A percentile compares a stretch with the other conserved stretches of the same genome.
phyloP scores from a whole-genome alignment of 1,140 invertebrate species.

The Chlorops oryzae region DNA sequence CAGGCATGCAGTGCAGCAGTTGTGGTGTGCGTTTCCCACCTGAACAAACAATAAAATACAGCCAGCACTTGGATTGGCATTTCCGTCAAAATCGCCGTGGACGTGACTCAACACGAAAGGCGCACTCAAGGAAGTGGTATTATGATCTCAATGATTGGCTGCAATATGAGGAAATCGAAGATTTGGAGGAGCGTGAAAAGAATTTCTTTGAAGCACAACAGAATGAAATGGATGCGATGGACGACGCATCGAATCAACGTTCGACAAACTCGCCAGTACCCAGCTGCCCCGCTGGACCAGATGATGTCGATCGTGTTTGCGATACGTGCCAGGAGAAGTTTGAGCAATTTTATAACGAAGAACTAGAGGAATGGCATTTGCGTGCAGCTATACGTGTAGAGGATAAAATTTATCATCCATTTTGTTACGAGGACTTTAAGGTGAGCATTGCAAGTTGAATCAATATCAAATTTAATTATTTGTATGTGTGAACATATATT shows the following conservation, averaged over 20 bases:
- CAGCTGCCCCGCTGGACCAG: slow-evolving; percentile 47
- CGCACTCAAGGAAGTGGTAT: slow-evolving; percentile 80
- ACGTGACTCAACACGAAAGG: slow-evolving; percentile 74
- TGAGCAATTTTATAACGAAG: slow-evolving; percentile 91
- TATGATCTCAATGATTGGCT: slow-evolving; percentile 89
- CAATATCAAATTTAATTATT: neutral
- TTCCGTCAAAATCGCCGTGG: slow-evolving; percentile 87
- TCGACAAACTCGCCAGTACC: slow-evolving; percentile 36
- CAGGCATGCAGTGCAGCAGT: slow-evolving; percentile 89
- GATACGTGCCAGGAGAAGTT: slow-evolving; percentile 86
- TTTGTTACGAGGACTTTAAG: slow-evolving; percentile 86
- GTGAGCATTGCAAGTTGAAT: slow-evolving; percentile 50
- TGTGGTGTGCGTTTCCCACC: slow-evolving; percentile 87
- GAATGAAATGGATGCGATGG: slow-evolving; percentile 50
- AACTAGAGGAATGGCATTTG: slow-evolving; percentile 93
- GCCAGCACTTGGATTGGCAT: slow-evolving; percentile 95
- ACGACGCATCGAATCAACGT: slow-evolving; percentile 40
- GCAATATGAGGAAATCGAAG: slow-evolving; percentile 90
- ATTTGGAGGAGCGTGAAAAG: slow-evolving; percentile 83
- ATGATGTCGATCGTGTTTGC: slow-evolving; percentile 62
- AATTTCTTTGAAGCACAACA: slow-evolving; percentile 80
- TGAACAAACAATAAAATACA: slow-evolving; percentile 80
- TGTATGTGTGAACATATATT: neutral
- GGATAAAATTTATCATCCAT: slow-evolving; percentile 78
- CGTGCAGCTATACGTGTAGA: slow-evolving; percentile 73